Evolutionary conservation across 2,113 vertebrate species (phyloP), one percentile per base, ranked within the genome.

Genomic region (Serinus canaria): DNA sequence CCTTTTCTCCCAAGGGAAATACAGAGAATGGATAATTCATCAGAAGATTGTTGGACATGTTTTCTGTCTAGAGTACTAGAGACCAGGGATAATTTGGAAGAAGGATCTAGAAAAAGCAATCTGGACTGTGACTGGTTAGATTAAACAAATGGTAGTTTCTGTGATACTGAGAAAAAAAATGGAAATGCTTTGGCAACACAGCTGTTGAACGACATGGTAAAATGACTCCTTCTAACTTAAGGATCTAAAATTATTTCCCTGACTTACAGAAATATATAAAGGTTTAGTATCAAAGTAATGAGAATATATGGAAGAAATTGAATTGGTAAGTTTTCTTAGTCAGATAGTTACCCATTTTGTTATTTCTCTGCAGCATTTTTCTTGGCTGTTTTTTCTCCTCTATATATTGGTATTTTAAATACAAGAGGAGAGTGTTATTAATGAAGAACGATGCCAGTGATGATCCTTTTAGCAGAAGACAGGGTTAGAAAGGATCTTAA

Each of bases 101-200:
- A 31, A 81, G 55, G 44, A 90, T 83, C 59, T 77, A 81, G 85
- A 85, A 93, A 86, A 90, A 86, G 10, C 58, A 94, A 17, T 93
- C 63, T 92, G 92, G 24, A 43, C 83, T 90, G 67, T 50, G 62
- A 23, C 31, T 86, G 63, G 23, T 76, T 92, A 88, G 53, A 83
- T 73, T 66, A 95, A 93, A 85, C 66, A 92, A 85, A 80, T 33
- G n/a, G 15, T 67, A 74, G 25, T 80, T 93, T 86, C 86, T 92
- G 50, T 41, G 33, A 10, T 86, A 70, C 67, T 56, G 39, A 87
- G 74, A 33, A 87, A 73, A 81, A 46, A 50, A 17, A 68, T 59
- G 39, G 56, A 73, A 89, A 30, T 31, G 27, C 63, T 92, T 91
- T 49, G 78, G 74, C 59, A 92, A 67, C 73, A 75, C 66, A 87